These are phyloP conservation scores for Lordiphosa clarofinis DNA, from an alignment of 1,140 invertebrate genomes.

Conservation along the genomic window DNA sequence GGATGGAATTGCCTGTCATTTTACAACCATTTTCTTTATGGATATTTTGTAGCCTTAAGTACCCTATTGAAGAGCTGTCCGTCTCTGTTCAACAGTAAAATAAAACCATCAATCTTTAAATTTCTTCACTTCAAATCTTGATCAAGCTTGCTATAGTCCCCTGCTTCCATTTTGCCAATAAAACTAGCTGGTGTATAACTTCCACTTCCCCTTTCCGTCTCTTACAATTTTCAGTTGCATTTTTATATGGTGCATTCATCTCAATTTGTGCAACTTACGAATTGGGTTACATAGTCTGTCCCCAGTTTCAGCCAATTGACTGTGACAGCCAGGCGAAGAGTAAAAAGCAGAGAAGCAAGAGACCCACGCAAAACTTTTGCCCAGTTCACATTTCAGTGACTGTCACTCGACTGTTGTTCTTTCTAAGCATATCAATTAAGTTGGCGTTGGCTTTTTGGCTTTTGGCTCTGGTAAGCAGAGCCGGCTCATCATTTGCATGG, in stretches of 20 bases:
- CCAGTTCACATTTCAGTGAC: constrained; percentile 46
- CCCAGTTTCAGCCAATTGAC: constrained; percentile 26
- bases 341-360: not conserved
- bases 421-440: constrained; percentile 64
- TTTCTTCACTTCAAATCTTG: too few species aligned
- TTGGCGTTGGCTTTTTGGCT: constrained; percentile 38
- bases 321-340: constrained; percentile 27
- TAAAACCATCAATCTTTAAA: too few species aligned
- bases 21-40: too few species aligned
- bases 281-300: constrained; percentile 40
- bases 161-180: not conserved
- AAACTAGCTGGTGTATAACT: not conserved
- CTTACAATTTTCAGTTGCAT: constrained; percentile 25
- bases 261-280: constrained; percentile 48
- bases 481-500: constrained; percentile 58
- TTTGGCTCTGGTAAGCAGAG: constrained; percentile 17
- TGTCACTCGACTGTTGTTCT: constrained; percentile 54
- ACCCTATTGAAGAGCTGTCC: too few species aligned
- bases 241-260: constrained; percentile 43
- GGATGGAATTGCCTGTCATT: too few species aligned
- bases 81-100: too few species aligned
- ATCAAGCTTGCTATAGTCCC: too few species aligned
- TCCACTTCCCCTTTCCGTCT: constrained; percentile 8
- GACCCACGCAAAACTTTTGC: constrained; percentile 17
- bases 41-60: too few species aligned